These are phyloP conservation scores for Trogon melanurus DNA, from an alignment of 2,113 vertebrate genomes.

Conservation along the genomic window DNA sequence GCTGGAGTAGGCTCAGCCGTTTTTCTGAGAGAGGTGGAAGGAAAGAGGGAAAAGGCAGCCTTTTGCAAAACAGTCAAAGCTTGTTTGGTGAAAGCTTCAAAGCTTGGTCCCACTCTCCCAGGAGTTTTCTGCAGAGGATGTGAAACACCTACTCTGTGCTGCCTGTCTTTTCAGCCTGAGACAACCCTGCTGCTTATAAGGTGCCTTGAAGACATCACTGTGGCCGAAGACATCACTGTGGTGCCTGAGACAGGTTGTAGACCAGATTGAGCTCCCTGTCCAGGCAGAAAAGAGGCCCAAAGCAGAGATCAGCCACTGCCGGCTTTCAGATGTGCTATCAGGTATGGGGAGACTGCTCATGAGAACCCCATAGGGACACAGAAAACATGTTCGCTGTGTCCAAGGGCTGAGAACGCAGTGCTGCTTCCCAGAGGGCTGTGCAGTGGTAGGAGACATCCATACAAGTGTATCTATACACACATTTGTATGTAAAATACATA, in stretches of 20 bases:
- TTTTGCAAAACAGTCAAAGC: neutral
- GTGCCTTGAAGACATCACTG: neutral
- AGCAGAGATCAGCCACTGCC: neutral
- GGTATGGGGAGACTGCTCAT: fast-evolving
- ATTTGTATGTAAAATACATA: neutral
- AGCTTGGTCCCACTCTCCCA: neutral
- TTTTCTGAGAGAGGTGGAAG: neutral
- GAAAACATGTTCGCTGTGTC: neutral
- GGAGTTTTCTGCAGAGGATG: neutral
- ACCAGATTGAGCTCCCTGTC: fast-evolving
- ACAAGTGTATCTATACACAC: fast-evolving
- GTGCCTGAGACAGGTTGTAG: neutral
- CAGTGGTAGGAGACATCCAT: neutral
- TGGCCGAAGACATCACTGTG: neutral
- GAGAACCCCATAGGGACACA: neutral
- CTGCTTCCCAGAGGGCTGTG: neutral
- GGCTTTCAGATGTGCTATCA: neutral
- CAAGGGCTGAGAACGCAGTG: neutral
- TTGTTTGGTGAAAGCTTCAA: neutral
- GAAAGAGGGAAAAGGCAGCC: neutral
- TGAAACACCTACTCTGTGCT: neutral
- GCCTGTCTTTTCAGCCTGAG: neutral
- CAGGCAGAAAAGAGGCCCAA: neutral
- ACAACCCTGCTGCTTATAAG: fast-evolving
- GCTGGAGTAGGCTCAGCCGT: fast-evolving